A percentile compares a stretch with the other conserved stretches of the same genome.
Conservation (phyloP, 2,797 vertebrate genomes). For the Betta splendens region DNA sequence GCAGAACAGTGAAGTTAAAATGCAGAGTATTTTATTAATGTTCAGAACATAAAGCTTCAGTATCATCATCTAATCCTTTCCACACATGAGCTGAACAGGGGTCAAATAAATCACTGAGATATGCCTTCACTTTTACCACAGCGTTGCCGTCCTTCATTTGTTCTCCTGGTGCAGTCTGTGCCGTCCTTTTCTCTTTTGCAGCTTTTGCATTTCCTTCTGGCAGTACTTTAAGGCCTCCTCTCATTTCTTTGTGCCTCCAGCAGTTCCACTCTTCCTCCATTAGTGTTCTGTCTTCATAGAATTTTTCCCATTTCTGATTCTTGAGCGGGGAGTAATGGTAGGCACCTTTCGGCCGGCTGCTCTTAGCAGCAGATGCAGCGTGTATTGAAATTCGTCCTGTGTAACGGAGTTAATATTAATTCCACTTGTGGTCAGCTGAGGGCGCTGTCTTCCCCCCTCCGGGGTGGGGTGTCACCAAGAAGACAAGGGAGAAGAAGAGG, state of each 20-base stretch:
- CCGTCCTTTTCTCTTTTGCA: not conserved
- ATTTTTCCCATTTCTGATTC: not conserved
- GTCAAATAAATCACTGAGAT: conserved; percentile 1
- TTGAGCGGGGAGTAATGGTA: too few species aligned
- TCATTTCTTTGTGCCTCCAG: conserved; percentile 30
- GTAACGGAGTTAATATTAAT: too few species aligned
- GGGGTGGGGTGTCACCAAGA: too few species aligned
- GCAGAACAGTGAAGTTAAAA: not conserved
- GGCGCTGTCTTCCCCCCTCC: too few species aligned
- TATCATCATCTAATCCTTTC: conserved; percentile 35
- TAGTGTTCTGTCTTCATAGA: not conserved
- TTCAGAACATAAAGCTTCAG: not conserved
- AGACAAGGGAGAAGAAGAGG: too few species aligned
- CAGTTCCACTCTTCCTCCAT: conserved; percentile 22
- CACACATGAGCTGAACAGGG: not conserved
- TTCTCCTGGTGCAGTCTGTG: not conserved
- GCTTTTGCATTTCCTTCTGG: not conserved
- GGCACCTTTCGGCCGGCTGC: too few species aligned
- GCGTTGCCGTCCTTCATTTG: not conserved
- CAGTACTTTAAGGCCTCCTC: not conserved
- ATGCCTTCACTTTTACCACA: not conserved
- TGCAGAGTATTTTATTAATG: conserved; percentile 4
- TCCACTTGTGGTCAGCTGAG: too few species aligned
- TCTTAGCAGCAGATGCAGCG: too few species aligned
- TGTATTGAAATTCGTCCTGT: too few species aligned